Evolutionary conservation across 2,113 vertebrate genomes (phyloP).

Genomic region (Misgurnus mizolepis): DNA sequence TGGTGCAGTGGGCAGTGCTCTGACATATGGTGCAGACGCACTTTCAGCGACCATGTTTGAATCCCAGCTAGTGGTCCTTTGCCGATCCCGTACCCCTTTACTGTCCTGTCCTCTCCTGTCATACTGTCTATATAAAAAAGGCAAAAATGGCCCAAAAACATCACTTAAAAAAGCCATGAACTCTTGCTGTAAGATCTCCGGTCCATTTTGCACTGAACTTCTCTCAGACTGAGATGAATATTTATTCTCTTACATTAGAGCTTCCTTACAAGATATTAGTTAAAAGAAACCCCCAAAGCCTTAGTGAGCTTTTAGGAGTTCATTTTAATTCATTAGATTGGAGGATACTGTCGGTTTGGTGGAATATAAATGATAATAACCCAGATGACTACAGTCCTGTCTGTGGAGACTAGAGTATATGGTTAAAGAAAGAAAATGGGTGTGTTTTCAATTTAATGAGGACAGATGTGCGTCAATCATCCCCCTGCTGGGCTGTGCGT

Average conservation of each 20-base stretch:
- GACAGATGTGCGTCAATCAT: conserved; percentile 13
- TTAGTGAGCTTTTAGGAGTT: conserved; percentile 12
- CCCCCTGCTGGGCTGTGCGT: not conserved
- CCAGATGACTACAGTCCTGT: not conserved
- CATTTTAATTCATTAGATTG: conserved; percentile 25
- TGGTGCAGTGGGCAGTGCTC: no score
- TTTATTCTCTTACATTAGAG: conserved; percentile 31
- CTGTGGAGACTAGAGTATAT: not conserved
- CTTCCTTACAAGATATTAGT: conserved; percentile 10
- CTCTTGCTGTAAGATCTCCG: not conserved
- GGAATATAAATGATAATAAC: conserved; percentile 33
- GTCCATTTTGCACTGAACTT: not conserved
- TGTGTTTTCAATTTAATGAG: conserved; percentile 1
- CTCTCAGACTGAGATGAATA: conserved; percentile 17
- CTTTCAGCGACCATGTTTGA: no score
- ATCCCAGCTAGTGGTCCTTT: no score
- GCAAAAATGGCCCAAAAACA: no score
- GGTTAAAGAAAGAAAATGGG: conserved; percentile 3
- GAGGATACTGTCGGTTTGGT: not conserved
- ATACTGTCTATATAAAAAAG: no score
- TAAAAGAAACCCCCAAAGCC: conserved; percentile 18
- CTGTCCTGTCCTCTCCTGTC: no score
- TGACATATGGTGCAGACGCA: no score
- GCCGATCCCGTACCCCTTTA: no score
- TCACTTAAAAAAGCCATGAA: not conserved